Evolutionary conservation across 2,113 vertebrate species (phyloP).

Genomic region (Hippocampus abdominalis): DNA sequence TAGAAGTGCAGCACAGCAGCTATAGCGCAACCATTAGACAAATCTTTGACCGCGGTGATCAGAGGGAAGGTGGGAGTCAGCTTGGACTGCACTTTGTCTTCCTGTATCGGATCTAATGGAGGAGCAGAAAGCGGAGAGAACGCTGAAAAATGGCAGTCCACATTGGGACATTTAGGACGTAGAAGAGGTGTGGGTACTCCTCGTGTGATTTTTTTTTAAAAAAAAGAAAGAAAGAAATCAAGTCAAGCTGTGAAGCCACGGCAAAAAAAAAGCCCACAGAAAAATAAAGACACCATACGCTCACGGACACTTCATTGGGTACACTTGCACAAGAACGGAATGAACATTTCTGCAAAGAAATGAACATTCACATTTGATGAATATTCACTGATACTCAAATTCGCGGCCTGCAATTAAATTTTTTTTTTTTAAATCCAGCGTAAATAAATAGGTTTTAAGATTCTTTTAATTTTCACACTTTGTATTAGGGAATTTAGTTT

Average conservation of each 20-base stretch:
- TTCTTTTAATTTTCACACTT: neutral
- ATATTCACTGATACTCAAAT: neutral
- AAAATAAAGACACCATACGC: neutral
- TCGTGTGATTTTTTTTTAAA: neutral
- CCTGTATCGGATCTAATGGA: slow-evolving; percentile 83
- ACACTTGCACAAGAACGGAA: neutral
- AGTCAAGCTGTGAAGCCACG: slow-evolving; percentile 25
- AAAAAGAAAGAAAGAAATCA: neutral
- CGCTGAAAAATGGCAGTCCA: neutral
- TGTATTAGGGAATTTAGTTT: neutral
- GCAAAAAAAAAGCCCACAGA: neutral
- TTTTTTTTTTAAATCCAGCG: too few relatives aligned
- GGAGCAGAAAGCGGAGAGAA: slow-evolving; percentile 1
- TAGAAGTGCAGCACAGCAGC: slow-evolving; percentile 84
- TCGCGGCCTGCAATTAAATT: too few relatives aligned
- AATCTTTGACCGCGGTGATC: slow-evolving; percentile 80
- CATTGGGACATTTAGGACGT: neutral
- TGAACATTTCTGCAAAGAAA: neutral
- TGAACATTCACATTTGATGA: neutral
- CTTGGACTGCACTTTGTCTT: slow-evolving; percentile 83
- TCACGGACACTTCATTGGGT: neutral
- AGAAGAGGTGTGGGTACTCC: neutral
- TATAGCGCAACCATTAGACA: slow-evolving; percentile 85
- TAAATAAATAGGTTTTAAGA: too few relatives aligned
- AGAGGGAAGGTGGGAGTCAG: slow-evolving; percentile 82